Evolutionary conservation across 2,888 invertebrate species (phyloP).

Genomic region (Hyalella azteca): DNA sequence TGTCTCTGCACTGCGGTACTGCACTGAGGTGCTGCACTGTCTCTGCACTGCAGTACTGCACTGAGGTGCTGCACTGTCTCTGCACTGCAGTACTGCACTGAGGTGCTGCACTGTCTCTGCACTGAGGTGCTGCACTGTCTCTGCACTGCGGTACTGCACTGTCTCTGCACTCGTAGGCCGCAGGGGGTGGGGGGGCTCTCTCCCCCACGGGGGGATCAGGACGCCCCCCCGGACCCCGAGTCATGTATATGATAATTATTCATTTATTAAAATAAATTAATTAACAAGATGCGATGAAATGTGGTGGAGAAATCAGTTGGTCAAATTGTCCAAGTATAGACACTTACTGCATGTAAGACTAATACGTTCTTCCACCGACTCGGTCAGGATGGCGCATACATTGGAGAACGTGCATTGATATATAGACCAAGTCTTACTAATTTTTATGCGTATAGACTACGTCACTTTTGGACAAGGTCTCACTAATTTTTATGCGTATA

Average conservation of each 20-base stretch:
- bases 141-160: too few species aligned
- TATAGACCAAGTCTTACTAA: neutral
- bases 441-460: too few species aligned
- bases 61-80: too few species aligned
- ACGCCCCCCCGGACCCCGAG: slow-evolving; percentile 19
- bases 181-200: slow-evolving; percentile 15
- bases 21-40: too few species aligned
- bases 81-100: too few species aligned
- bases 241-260: neutral
- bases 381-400: neutral
- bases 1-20: too few species aligned
- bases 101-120: too few species aligned
- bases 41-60: too few species aligned
- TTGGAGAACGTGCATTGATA: neutral
- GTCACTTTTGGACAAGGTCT: too few species aligned
- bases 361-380: neutral
- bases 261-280: neutral
- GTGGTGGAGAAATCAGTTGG: too few species aligned
- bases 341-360: neutral
- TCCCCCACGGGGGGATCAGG: neutral
- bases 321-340: neutral
- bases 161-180: neutral
- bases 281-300: neutral
- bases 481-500: too few species aligned
- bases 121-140: too few species aligned